Percentiles rank a stretch among this genome's conserved stretches.
phyloP scores from a whole-genome alignment of 1,140 invertebrate species.

The Xylocopa sonorina region DNA sequence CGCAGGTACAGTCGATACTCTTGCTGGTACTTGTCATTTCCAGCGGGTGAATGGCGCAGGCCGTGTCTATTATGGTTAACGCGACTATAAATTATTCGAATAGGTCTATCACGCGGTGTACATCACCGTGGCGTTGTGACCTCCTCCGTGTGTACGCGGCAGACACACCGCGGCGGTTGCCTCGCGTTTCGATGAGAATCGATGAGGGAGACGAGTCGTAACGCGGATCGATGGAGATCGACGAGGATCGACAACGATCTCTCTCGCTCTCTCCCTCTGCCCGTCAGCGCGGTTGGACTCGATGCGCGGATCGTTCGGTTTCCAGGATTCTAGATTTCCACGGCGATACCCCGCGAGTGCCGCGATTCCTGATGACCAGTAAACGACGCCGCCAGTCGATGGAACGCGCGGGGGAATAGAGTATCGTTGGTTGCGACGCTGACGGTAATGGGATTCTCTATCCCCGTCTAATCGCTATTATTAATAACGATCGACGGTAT shows the following conservation, averaged over 20 bases:
- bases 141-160: slow-evolving; percentile 15
- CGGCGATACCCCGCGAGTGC: neutral
- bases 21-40: slow-evolving; percentile 59
- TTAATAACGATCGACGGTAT: slow-evolving; percentile 44
- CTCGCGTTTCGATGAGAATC: neutral
- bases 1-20: slow-evolving; percentile 32
- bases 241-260: slow-evolving; percentile 16
- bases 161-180: neutral
- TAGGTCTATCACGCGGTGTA: slow-evolving; percentile 63
- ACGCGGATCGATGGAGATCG: neutral
- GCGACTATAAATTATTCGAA: slow-evolving; percentile 63
- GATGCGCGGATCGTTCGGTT: neutral
- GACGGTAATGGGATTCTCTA: slow-evolving; percentile 12
- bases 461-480: slow-evolving; percentile 23
- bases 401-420: neutral
- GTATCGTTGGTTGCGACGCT: neutral
- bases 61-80: slow-evolving; percentile 56
- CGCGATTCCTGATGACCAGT: slow-evolving; percentile 7
- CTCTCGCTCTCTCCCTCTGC: no score
- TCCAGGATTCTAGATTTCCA: slow-evolving; percentile 34
- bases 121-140: slow-evolving; percentile 12
- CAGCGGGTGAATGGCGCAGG: slow-evolving; percentile 35
- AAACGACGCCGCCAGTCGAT: slow-evolving; percentile 1
- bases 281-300: no score
- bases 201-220: neutral